phyloP scores from a whole-genome alignment of 1,140 invertebrate genomes.

The Drosophila obscura region DNA sequence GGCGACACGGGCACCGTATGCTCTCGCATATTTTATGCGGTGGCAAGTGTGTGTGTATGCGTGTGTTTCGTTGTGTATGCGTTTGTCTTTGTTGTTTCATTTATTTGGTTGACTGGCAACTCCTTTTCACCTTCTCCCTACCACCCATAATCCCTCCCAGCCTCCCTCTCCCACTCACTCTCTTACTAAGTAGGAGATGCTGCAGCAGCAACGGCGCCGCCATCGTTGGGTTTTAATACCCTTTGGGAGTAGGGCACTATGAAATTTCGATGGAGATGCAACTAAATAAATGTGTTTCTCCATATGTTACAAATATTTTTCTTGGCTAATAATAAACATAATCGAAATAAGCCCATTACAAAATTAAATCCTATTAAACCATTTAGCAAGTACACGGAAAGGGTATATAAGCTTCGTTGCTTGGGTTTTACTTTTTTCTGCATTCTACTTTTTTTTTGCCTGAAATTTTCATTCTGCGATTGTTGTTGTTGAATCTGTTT shows the following conservation, averaged over 20 bases:
- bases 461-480: constrained; percentile 50
- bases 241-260: too few species aligned
- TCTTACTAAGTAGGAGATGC: constrained; percentile 52
- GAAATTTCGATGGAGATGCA: too few species aligned
- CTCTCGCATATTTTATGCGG: constrained; percentile 76
- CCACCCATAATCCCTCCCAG: not conserved
- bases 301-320: too few species aligned
- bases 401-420: too few species aligned
- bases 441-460: too few species aligned
- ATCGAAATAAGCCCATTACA: too few species aligned
- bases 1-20: constrained; percentile 42
- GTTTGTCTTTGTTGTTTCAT: constrained; percentile 74
- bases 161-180: not conserved
- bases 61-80: constrained; percentile 19
- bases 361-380: too few species aligned
- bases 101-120: constrained; percentile 79
- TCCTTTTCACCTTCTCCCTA: constrained; percentile 27
- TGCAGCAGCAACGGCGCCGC: constrained; percentile 34
- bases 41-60: constrained; percentile 35
- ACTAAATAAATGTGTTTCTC: too few species aligned
- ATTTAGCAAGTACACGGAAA: too few species aligned
- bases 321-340: too few species aligned
- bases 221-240: constrained; percentile 23
- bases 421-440: too few species aligned
- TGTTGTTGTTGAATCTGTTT: constrained; percentile 31